These are phyloP conservation scores for Daboia siamensis DNA, from an alignment of 2,113 vertebrate genomes.

Conservation along the genomic window DNA sequence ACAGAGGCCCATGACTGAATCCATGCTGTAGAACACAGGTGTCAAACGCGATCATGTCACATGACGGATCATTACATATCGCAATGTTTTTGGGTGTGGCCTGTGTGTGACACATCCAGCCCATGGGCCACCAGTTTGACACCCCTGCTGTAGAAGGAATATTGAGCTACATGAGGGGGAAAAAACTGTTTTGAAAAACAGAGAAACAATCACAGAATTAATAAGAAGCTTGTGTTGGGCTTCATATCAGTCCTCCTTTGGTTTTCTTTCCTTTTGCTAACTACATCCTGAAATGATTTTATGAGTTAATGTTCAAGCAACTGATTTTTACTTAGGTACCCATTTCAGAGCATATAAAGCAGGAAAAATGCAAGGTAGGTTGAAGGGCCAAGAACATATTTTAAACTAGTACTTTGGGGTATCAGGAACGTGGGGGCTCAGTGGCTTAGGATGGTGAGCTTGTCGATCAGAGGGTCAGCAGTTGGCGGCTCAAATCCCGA, in stretches of 20 bases:
- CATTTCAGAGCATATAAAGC: not conserved
- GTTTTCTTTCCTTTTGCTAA: not conserved
- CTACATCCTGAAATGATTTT: not conserved
- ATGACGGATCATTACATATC: no score
- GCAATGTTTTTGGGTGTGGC: no score
- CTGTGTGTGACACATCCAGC: no score
- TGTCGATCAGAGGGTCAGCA: no score
- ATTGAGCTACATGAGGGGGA: not conserved
- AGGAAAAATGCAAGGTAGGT: not conserved
- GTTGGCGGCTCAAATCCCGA: no score
- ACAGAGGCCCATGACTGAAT: not conserved
- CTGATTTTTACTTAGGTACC: not conserved
- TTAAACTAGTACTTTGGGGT: not conserved
- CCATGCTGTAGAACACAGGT: not conserved
- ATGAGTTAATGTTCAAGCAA: not conserved
- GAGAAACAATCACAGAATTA: not conserved
- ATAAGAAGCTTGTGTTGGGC: not conserved
- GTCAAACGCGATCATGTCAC: no score
- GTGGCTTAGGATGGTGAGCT: no score
- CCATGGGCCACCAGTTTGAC: no score
- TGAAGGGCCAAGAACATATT: rapidly evolving
- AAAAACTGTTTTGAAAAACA: not conserved
- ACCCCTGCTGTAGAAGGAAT: not conserved
- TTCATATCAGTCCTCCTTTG: not conserved
- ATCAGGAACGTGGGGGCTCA: not conserved